Percentiles rank a stretch among this genome's conserved stretches.
Evolutionary conservation across 92 coral and sea anemone species (phyloP).

Genomic region (Porites rus): DNA sequence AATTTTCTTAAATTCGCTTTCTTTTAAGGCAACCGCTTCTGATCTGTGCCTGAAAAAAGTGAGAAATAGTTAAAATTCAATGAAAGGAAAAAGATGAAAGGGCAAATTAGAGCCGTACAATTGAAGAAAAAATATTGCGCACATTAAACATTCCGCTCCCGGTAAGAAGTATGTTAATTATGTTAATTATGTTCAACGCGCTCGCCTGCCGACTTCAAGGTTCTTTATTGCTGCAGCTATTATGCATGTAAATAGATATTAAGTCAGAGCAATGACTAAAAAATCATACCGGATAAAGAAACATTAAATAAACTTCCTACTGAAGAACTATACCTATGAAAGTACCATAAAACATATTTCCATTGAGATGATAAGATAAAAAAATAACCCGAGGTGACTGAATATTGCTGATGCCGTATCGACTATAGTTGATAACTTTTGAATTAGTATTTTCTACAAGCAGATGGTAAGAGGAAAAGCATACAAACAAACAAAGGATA

Average conservation of each 20-base stretch:
- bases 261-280: not conserved
- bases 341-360: not conserved
- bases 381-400: slow-evolving; percentile 4
- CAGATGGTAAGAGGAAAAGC: slow-evolving; percentile 21
- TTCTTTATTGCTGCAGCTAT: not conserved
- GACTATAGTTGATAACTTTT: slow-evolving; percentile 3
- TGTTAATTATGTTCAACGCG: slow-evolving; percentile 13
- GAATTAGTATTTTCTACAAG: not conserved
- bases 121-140: slow-evolving; percentile 15
- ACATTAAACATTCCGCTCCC: slow-evolving; percentile 32
- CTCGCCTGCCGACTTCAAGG: not conserved
- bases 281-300: not conserved
- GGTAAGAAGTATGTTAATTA: slow-evolving; percentile 32
- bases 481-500: not conserved
- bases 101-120: not conserved
- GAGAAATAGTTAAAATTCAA: not conserved
- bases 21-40: not conserved
- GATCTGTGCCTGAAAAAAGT: not conserved
- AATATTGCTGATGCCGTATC: not conserved
- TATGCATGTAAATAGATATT: not conserved
- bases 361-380: not conserved
- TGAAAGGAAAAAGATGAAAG: not conserved
- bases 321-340: no score
- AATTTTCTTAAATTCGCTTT: not conserved
- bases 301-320: not conserved